These are phyloP conservation scores for Bombus impatiens DNA, from an alignment of 1,140 invertebrate genomes.

Conservation along the genomic window DNA sequence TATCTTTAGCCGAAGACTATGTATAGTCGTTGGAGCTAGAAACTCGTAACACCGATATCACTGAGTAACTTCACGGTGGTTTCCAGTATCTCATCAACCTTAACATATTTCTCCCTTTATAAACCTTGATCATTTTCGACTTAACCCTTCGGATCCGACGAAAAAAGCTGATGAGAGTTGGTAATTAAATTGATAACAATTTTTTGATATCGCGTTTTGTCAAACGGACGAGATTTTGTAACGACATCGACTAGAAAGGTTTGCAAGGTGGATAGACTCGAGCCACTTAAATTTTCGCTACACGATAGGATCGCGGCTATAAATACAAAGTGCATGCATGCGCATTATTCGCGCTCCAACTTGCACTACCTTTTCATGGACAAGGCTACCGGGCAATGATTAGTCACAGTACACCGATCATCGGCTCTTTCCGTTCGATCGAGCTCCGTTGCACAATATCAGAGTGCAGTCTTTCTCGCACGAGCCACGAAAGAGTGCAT, in stretches of 20 bases:
- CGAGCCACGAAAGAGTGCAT: conserved; percentile 13
- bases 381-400: conserved; percentile 43
- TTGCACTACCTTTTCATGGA: conserved; percentile 54
- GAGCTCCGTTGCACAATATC: conserved; percentile 28
- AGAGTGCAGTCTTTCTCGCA: conserved; percentile 9
- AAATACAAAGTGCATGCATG: conserved; percentile 52
- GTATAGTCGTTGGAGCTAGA: background rate
- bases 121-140: no score
- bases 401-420: conserved; percentile 48
- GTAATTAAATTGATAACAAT: background rate
- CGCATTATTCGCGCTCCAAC: conserved; percentile 53
- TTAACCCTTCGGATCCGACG: background rate
- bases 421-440: conserved; percentile 35
- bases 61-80: no score
- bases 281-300: conserved; percentile 41
- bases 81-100: no score
- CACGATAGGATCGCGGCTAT: conserved; percentile 31
- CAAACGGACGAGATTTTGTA: background rate
- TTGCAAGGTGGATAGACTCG: background rate
- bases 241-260: background rate
- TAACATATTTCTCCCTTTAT: background rate
- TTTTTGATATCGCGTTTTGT: background rate
- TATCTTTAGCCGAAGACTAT: conserved; percentile 13
- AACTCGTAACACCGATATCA: background rate
- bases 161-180: background rate